These are phyloP conservation scores for Vicugna pacos DNA, from an alignment of 2,113 vertebrate species.

Conservation along the genomic window DNA sequence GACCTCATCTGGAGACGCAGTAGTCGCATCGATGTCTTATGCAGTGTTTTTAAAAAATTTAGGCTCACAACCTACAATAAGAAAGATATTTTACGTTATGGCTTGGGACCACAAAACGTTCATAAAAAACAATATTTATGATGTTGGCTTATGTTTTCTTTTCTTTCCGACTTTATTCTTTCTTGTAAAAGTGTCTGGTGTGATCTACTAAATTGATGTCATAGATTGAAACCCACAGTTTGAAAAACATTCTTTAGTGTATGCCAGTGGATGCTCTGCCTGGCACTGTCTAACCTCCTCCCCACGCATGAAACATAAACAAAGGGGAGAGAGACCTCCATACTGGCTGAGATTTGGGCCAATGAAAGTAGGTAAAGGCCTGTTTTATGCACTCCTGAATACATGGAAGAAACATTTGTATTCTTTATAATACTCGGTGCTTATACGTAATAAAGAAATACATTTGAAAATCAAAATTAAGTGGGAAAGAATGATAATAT, in stretches of 20 bases:
- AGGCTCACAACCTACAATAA: neutral
- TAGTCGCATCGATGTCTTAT: neutral
- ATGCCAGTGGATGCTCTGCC: neutral
- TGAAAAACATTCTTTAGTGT: neutral
- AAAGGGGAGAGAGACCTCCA: neutral
- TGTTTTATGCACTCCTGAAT: neutral
- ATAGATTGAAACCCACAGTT: neutral
- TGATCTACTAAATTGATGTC: neutral
- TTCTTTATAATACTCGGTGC: neutral
- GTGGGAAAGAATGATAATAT: neutral
- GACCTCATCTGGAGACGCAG: neutral
- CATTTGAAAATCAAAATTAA: constrained; percentile 1
- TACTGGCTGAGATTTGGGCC: neutral
- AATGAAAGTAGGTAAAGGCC: neutral
- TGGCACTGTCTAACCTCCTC: neutral
- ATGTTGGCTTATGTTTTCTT: neutral
- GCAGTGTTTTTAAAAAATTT: neutral
- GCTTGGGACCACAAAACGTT: neutral
- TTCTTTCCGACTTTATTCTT: neutral
- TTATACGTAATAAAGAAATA: constrained; percentile 5
- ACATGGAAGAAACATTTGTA: neutral
- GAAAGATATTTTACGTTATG: neutral
- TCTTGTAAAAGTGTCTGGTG: neutral
- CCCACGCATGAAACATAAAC: neutral
- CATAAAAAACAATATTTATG: constrained; percentile 27